Percentiles rank a stretch among this genome's conserved stretches.
Conservation (phyloP, 2,113 vertebrate genomes). For the Ifrita kowaldi region DNA sequence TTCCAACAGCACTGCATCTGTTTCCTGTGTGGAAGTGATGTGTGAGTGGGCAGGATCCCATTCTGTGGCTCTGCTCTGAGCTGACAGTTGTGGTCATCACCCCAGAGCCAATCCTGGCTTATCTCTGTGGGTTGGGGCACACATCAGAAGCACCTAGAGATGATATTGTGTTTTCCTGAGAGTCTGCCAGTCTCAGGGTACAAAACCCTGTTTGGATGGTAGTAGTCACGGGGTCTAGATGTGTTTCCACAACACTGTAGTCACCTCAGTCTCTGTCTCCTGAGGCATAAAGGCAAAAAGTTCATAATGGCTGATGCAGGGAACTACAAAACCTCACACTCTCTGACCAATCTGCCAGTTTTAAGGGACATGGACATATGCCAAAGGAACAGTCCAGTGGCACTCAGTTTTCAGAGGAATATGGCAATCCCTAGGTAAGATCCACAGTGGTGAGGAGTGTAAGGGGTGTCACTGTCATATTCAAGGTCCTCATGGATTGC, state of each 20-base stretch:
- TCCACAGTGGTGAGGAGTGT: not conserved
- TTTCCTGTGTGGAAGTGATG: not conserved
- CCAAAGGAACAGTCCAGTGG: not conserved
- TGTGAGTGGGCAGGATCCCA: not conserved
- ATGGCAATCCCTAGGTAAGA: not conserved
- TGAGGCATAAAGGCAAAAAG: not conserved
- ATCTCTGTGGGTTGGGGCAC: not conserved
- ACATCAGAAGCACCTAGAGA: not conserved
- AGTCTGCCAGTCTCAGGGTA: not conserved
- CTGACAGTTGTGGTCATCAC: not conserved
- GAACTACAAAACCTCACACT: not conserved
- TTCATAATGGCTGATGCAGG: not conserved
- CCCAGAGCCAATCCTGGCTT: not conserved
- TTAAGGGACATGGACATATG: not conserved
- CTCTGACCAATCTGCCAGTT: not conserved
- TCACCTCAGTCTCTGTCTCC: not conserved
- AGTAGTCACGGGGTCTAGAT: not conserved
- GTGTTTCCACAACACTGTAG: not conserved
- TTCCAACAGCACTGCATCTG: not conserved
- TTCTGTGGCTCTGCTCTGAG: not conserved
- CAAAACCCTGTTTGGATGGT: not conserved
- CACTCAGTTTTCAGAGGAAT: not conserved
- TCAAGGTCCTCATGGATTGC: not conserved
- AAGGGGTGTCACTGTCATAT: not conserved
- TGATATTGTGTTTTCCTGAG: fast-evolving